Evolutionary conservation across 1,140 invertebrate genomes (phyloP), one percentile per base, ranked within the genome.

Genomic region (Trichonephila inaurata): DNA sequence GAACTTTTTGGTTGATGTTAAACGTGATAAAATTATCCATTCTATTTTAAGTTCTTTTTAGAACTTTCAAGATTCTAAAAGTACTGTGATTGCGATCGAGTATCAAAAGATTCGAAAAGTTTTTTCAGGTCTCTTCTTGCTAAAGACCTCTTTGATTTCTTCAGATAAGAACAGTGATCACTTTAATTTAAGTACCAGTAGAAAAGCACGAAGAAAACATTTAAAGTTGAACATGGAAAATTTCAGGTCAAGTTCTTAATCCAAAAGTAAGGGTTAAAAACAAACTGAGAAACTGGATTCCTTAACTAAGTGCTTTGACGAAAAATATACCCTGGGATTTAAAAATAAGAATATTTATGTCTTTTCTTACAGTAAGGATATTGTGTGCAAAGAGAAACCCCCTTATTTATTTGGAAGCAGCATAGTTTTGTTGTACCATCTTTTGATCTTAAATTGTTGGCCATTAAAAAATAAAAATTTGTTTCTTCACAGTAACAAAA

Each of bases 391-490:
- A 83, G 44, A 18, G 82, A 60, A 83, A 83, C 82, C 82, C 21
- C 24, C 44, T 83, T 12, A 83, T 83, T 83, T 83, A 83, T 83
- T 83, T 83, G 82, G 44, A 21, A 83, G 82, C 82, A 83, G 82
- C 82, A 60, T 58, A 40, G 44, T 83, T 83, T 58, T 83, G 21
- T 83, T 58, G 51, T 44, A 60, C 82, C 4, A 60, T 60, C 72
- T 60, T 58, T 83, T 58, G 82, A 60, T 58, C 82, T 51, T 51
- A 83, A 83, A 83, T 83, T 83, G 51, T 58, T 21, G 44, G 82
- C n/a, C 82, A 83, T 83, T 83, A 83, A 44, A 83, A 83, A 83
- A 83, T 82, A 82, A 83, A 60, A 40, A 7, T 12, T 51, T 83
- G 51, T 58, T 83, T 60, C 44, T 81, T 58, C 72, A 77, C 33